Evolutionary conservation across 1,140 invertebrate species (phyloP), one percentile per base, ranked within the genome.

Genomic region (Drosophila suzukii): DNA sequence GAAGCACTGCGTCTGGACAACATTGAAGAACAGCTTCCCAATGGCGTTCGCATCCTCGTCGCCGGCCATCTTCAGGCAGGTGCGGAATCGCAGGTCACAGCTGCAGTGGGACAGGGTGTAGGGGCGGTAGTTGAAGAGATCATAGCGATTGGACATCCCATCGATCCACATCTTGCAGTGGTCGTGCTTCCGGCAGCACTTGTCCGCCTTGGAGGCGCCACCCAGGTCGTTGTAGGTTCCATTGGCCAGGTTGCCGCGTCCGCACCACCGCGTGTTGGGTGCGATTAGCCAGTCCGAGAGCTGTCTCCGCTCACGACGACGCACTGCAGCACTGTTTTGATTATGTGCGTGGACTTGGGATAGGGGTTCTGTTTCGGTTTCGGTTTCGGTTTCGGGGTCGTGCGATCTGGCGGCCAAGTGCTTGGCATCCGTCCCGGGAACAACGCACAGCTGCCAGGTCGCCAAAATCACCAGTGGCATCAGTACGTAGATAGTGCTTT

Each of bases 11-110:
- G 96, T 98, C 89, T 98, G 97, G 3, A 98, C 95, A 0, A 98
- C 94, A 91, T 98, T 98, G 94, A 99, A 99, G 93, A 98, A 99
- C 7, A 99, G 93, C 88, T 97, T 97, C 3, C 98, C 98, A 78
- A 99, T 97, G 67, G 98, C 94, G 86, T 98, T 97, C 0, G 97
- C 96, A 1, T 97, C 95, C 4, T 96, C 95, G 0, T 97, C 96
- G 63, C 95, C 94, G 0, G 97, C 95, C 93, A 97, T 95, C 90
- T 98, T 98, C 62, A 99, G 93, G 51, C 98, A 99, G 3, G 97
- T 95, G 54, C 97, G 95, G 92, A 99, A 98, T 83, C 98, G 98
- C 10, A 90, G 71, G 93, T 98, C 97, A 92, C 97, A 98, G 54
- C 93, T 93, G 93, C 97, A 98, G 89, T 97, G 96, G 60, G 96